Evolutionary conservation across 2,113 vertebrate species (phyloP).

Genomic region (Gobius niger): DNA sequence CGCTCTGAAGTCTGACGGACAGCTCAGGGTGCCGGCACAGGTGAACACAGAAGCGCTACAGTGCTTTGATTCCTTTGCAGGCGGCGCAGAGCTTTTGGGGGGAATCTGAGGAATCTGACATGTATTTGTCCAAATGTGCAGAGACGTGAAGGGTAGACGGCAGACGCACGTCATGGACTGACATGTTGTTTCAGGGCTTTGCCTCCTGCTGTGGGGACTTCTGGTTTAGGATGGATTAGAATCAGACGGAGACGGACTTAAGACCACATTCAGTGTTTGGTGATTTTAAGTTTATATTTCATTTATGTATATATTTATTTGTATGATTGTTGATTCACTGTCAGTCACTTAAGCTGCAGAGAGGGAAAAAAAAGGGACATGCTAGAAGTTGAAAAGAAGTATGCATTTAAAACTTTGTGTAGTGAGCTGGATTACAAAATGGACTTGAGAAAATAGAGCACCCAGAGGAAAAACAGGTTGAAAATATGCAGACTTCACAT

Average conservation of each 20-base stretch:
- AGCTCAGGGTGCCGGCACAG: conserved; percentile 49
- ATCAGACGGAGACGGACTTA: conserved; percentile 16
- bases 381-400: too few species aligned
- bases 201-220: conserved; percentile 42
- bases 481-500: too few species aligned
- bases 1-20: conserved; percentile 43
- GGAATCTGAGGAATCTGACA: conserved; percentile 48
- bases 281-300: too few species aligned
- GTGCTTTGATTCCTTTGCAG: conserved; percentile 46
- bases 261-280: background rate
- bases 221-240: conserved; percentile 34
- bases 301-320: too few species aligned
- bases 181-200: conserved; percentile 49
- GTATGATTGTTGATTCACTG: too few species aligned
- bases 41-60: conserved; percentile 57
- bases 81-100: conserved; percentile 11
- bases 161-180: conserved; percentile 21
- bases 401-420: too few species aligned
- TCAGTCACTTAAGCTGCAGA: too few species aligned
- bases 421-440: too few species aligned
- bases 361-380: too few species aligned
- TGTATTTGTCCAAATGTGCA: conserved; percentile 47
- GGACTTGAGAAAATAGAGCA: too few species aligned
- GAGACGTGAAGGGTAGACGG: conserved; percentile 30
- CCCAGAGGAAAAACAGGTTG: too few species aligned